Evolutionary conservation across 1,140 invertebrate species (phyloP), one percentile per base, ranked within the genome.

Genomic region (Diorhabda elongata): DNA sequence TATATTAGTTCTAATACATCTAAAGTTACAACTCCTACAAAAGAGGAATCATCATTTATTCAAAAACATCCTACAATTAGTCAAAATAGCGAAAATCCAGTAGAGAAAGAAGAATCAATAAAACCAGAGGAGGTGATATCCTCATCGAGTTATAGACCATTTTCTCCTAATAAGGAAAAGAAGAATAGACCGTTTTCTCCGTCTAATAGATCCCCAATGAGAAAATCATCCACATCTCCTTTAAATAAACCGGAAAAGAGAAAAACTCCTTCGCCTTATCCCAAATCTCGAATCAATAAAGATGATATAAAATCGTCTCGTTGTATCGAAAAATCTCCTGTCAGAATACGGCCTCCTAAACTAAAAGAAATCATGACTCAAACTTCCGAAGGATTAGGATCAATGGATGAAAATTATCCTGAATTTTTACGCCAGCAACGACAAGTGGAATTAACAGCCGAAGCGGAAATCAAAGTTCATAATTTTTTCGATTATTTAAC

Each of bases 401-500:
- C 70, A 8, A 66, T 66, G 52, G 69, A 70, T 61, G 44, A 42
- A 5, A 70, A 26, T 44, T 56, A 26, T 64, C 67, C 7, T 64
- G 69, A 64, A 56, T 56, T 45, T 52, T 52, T 52, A 52, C 47
- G 41, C 3, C 44, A 42, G n/a, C 64, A 64, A 61, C 60, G 71
- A 64, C 71, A 74, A 45, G 69, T 76, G 63, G 71, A 75, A 61
- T 61, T 79, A 11, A 62, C 70, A 5, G 71, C 72, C 9, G 68
- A 69, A 71, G 87, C 90, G 2, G 86, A 89, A 71, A 83, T 81
- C 44, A 91, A 87, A 72, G 89, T 92, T 1, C 84, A 87, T 60
- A 85, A 86, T 4, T 86, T 84, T 0, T 81, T 92, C 2, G 88
- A 87, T 74, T 91, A 90, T 73, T 80, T 87, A 5, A 90, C 90